These are phyloP conservation scores for Zoanthus solanderi DNA, from an alignment of 92 coral and sea anemone genomes.

Conservation along the genomic window DNA sequence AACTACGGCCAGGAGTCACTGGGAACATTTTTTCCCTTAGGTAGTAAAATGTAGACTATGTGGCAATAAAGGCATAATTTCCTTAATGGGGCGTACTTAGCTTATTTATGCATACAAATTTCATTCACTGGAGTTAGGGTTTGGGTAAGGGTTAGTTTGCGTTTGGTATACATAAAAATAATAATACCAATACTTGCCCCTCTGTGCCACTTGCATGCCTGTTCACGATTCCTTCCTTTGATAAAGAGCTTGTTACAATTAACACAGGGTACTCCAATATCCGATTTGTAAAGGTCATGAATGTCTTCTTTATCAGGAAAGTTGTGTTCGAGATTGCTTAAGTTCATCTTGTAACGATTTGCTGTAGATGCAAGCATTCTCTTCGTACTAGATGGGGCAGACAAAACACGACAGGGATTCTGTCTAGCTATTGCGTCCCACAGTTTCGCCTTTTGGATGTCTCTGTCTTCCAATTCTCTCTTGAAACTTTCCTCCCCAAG, in stretches of 20 bases:
- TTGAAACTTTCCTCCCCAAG: conserved; percentile 80
- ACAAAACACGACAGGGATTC: conserved; percentile 55
- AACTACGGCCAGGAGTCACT: too few relatives aligned
- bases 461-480: conserved; percentile 83
- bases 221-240: conserved; percentile 67
- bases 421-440: conserved; percentile 76
- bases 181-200: conserved; percentile 72
- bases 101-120: too few relatives aligned
- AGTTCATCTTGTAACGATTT: conserved; percentile 7
- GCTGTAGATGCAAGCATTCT: conserved; percentile 10
- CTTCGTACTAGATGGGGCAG: conserved; percentile 34
- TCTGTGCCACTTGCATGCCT: conserved; percentile 93
- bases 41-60: too few relatives aligned
- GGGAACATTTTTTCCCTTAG: too few relatives aligned
- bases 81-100: too few relatives aligned
- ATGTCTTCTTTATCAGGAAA: conserved; percentile 56
- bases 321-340: conserved; percentile 51
- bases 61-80: too few relatives aligned
- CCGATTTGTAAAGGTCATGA: conserved; percentile 24
- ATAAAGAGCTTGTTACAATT: conserved; percentile 82
- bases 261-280: conserved; percentile 53
- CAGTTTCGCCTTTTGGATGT: conserved; percentile 74
- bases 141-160: too few relatives aligned
- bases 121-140: too few relatives aligned
- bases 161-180: too few relatives aligned